Evolutionary conservation across 2,113 vertebrate species (phyloP).

Genomic region (Calidris pugnax): DNA sequence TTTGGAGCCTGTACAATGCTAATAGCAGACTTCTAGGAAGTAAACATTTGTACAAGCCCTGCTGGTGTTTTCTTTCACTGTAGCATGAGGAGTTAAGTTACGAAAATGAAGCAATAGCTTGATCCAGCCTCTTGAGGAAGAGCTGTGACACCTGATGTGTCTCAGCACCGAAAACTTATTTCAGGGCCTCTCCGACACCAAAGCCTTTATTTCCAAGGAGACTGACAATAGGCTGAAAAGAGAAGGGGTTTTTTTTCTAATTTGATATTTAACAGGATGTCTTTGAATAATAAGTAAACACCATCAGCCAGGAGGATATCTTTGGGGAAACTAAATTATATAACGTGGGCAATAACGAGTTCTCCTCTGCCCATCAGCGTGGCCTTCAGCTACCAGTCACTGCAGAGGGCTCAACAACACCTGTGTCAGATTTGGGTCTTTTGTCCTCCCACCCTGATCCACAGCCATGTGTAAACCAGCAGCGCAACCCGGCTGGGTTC

Average conservation of each 20-base stretch:
- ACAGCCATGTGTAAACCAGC: background rate
- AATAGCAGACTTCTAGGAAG: slow-evolving; percentile 20
- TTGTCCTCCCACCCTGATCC: background rate
- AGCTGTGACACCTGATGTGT: background rate
- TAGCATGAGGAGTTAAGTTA: background rate
- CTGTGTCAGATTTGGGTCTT: background rate
- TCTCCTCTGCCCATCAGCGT: background rate
- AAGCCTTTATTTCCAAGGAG: background rate
- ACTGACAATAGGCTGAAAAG: background rate
- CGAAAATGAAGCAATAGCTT: background rate
- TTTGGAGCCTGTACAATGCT: background rate
- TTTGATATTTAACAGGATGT: background rate
- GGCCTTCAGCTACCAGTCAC: background rate
- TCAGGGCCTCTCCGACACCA: background rate
- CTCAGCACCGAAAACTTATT: background rate
- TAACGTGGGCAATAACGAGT: background rate
- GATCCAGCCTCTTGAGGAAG: background rate
- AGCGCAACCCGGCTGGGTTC: background rate
- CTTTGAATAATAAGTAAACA: background rate
- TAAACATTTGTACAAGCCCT: slow-evolving; percentile 36
- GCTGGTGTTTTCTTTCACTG: background rate
- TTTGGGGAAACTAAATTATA: background rate
- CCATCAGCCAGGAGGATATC: background rate
- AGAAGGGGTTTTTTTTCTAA: background rate
- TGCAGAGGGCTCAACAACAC: background rate